Percentiles rank a stretch among this genome's conserved stretches.
Conservation (phyloP, 1,140 invertebrate species). For the Trichoplusia ni region DNA sequence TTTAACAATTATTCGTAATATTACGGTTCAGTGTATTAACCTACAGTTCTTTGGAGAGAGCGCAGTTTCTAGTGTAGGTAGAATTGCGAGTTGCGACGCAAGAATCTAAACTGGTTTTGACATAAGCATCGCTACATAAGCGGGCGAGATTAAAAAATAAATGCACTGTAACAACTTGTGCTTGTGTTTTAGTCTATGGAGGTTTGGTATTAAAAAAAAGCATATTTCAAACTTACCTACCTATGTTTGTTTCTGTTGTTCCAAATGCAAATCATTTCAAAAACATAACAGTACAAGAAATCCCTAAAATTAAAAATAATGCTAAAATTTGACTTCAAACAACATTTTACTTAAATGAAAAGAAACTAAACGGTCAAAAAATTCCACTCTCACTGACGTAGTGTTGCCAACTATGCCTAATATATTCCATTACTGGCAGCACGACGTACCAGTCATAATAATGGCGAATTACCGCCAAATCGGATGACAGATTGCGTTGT, state of each 20-base stretch:
- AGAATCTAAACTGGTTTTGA: conserved; percentile 28
- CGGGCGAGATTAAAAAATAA: background rate
- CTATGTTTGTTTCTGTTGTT: too few species aligned
- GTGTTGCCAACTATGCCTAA: background rate
- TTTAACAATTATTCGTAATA: background rate
- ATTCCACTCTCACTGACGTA: conserved; percentile 2
- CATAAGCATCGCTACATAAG: conserved; percentile 14
- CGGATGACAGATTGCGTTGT: conserved; percentile 16
- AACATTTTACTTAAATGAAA: background rate
- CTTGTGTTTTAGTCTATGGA: too few species aligned
- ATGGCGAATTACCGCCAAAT: conserved; percentile 26
- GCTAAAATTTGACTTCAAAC: too few species aligned
- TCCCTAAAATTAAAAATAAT: too few species aligned
- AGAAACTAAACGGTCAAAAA: background rate
- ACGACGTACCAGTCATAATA: background rate
- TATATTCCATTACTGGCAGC: background rate
- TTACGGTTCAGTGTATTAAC: conserved; percentile 24
- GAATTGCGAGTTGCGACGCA: conserved; percentile 2
- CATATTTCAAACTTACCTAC: too few species aligned
- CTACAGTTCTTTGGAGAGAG: conserved; percentile 31
- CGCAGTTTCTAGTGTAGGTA: conserved; percentile 32
- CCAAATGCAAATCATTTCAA: too few species aligned
- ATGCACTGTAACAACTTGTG: too few species aligned
- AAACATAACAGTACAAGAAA: too few species aligned
- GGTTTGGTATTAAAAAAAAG: too few species aligned